Evolutionary conservation across 2,113 vertebrate genomes (phyloP), one percentile per base, ranked within the genome.

Genomic region (Motacilla tschutschensis): DNA sequence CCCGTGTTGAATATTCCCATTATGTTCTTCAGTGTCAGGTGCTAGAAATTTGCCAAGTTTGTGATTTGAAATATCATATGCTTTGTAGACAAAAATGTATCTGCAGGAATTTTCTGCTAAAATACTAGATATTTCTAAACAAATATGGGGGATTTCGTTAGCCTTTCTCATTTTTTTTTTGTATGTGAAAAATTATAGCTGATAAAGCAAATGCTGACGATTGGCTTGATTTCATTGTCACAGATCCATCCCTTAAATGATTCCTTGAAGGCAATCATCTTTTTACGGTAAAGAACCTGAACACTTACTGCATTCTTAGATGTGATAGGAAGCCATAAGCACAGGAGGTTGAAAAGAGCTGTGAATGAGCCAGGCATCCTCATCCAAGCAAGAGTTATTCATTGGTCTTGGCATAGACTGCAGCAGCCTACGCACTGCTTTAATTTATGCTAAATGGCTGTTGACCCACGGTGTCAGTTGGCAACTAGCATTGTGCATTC

Each of bases 351-450:
- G 87, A 94, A 77, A 93, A 87, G 76, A 71, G 35, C 86, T 95
- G 81, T 77, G 72, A 80, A 63, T 63, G 66, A 94, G 83, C 74
- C 81, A 92, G 35, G 55, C 71, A 66, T 69, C 48, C 57, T 92
- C 66, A 88, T 94, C 78, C 86, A 90, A 92, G 72, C 75, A 91
- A 84, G 74, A 91, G 85, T 91, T 93, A 92, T 93, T 94, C 93
- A 91, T 79, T 92, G 88, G 83, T 72, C 83, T 94, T 94, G 93
- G 88, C 86, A 86, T 69, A 83, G 66, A 66, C 44, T 92, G 67
- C 71, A 70, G 63, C 90, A 95, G 88, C 78, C 88, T 88, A 88
- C 74, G 10, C 85, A 55, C 77, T 74, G 71, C 67, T 91, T 91
- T 91, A 90, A 89, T 95, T 70, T 77, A 92, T 79, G 67, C 64